A percentile compares a stretch with the other conserved stretches of the same genome.
Conservation (phyloP, 2,888 invertebrate species). For the Conistra vaccinii region DNA sequence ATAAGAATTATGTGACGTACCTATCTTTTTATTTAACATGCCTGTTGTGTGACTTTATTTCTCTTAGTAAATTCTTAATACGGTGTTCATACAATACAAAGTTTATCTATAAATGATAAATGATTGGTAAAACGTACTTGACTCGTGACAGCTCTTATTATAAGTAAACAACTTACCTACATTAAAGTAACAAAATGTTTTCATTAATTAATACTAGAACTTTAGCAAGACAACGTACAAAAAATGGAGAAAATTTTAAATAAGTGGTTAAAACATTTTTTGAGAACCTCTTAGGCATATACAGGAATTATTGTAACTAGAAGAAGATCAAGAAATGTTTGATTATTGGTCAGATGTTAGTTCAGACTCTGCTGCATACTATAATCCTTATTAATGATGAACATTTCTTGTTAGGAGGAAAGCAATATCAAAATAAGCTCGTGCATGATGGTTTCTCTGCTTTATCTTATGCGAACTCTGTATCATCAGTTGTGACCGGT, state of each 20-base stretch:
- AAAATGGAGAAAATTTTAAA: slow-evolving; percentile 15
- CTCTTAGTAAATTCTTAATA: not conserved
- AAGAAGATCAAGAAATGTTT: slow-evolving; percentile 18
- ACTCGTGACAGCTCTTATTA: not conserved
- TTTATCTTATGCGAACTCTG: slow-evolving; percentile 5
- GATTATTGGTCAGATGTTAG: not conserved
- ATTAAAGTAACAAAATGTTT: not conserved
- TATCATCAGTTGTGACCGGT: not conserved
- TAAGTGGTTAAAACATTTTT: not conserved
- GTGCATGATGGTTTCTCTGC: slow-evolving; percentile 11
- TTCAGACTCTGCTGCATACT: slow-evolving; percentile 6
- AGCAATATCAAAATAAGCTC: not conserved
- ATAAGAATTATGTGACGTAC: not conserved
- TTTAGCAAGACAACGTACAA: not conserved
- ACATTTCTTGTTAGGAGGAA: not conserved
- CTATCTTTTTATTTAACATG: not conserved
- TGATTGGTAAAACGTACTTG: not conserved
- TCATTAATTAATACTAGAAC: not conserved
- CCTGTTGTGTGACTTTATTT: not conserved
- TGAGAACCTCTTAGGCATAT: slow-evolving; percentile 33
- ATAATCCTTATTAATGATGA: not conserved
- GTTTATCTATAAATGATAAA: not conserved
- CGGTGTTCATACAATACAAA: not conserved
- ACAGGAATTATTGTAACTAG: slow-evolving; percentile 23
- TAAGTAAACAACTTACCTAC: slow-evolving; percentile 20